These are phyloP conservation scores for Gorsachius goisagi DNA, from an alignment of 2,113 vertebrate species.

Conservation along the genomic window DNA sequence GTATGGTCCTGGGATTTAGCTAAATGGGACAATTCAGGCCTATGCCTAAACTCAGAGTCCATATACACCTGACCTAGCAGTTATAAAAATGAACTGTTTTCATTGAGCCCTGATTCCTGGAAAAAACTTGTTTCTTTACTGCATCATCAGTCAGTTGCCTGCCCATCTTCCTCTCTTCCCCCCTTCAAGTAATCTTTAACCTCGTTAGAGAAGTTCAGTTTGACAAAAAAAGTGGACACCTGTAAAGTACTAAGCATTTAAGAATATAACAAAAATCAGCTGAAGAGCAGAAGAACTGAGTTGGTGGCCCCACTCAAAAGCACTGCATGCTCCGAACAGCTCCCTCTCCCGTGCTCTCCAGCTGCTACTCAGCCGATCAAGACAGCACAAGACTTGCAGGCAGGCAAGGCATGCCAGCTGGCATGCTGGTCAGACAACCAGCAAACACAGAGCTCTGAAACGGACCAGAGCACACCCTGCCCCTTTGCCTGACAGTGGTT, in stretches of 20 bases:
- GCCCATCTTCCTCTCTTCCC: background rate
- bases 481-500: no score
- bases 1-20: background rate
- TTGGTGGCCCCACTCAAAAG: no score
- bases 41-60: background rate
- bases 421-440: rapidly evolving
- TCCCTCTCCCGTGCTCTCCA: no score
- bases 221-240: background rate
- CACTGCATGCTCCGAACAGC: background rate
- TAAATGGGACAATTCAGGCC: background rate
- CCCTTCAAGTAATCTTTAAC: background rate
- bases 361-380: rapidly evolving
- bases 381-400: background rate
- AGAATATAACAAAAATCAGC: background rate
- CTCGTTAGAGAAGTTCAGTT: background rate
- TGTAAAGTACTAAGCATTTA: background rate
- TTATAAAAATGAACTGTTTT: background rate
- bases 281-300: background rate
- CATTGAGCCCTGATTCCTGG: background rate
- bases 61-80: background rate
- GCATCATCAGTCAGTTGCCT: background rate
- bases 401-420: background rate
- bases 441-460: background rate
- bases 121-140: background rate
- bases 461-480: background rate